These are phyloP conservation scores for Papilio polyxenes DNA, from an alignment of 1,140 invertebrate species.

Conservation along the genomic window DNA sequence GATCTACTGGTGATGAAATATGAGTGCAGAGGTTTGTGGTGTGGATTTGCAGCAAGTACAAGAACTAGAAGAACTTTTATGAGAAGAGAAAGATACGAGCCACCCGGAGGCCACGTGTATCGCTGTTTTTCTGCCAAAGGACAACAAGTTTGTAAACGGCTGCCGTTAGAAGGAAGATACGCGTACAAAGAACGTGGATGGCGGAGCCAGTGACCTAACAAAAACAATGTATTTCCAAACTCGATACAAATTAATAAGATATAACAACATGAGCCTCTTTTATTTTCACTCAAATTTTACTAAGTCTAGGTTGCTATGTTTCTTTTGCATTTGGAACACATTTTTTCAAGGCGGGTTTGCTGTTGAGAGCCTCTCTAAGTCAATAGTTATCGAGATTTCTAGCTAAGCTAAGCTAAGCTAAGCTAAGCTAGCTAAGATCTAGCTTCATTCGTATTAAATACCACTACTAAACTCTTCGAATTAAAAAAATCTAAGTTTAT, in stretches of 20 bases:
- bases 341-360: neutral
- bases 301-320: neutral
- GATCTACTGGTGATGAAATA: slow-evolving; percentile 52
- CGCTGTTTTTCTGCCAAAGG: slow-evolving; percentile 66
- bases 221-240: neutral
- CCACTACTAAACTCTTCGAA: neutral
- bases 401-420: too few species aligned
- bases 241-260: slow-evolving; percentile 18
- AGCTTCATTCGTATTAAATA: neutral
- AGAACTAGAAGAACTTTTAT: slow-evolving; percentile 44
- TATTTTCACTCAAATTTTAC: neutral
- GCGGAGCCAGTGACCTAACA: slow-evolving; percentile 44
- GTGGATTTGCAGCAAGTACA: slow-evolving; percentile 57
- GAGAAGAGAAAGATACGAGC: slow-evolving; percentile 47
- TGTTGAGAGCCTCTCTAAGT: neutral
- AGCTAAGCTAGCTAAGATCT: too few species aligned
- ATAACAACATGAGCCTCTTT: neutral
- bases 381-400: neutral
- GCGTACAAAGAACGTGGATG: slow-evolving; percentile 57
- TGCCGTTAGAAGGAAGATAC: slow-evolving; percentile 44
- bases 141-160: slow-evolving; percentile 68
- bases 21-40: slow-evolving; percentile 58
- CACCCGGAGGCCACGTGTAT: slow-evolving; percentile 64
- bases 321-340: neutral
- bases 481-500: neutral